Conservation (phyloP, 2,797 vertebrate genomes). For the Sparidentex hasta region DNA sequence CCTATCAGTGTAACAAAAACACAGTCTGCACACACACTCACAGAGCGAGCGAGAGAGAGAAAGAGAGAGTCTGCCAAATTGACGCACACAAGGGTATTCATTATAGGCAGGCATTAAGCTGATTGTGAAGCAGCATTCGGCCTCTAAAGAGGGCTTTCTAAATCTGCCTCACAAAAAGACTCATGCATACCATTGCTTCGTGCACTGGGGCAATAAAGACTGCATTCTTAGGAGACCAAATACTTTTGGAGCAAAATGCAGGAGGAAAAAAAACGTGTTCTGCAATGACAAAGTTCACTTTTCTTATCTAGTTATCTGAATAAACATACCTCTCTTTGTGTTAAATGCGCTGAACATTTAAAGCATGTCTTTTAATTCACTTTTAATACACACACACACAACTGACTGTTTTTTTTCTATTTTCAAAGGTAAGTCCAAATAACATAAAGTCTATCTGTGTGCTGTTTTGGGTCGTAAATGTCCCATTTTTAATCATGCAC, state of each 20-base stretch:
- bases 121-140: slow-evolving; percentile 84
- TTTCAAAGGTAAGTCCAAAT: background rate
- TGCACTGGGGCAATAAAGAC: slow-evolving; percentile 81
- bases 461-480: slow-evolving; percentile 35
- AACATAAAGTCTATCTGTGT: background rate
- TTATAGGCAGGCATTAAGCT: slow-evolving; percentile 85
- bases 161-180: slow-evolving; percentile 87
- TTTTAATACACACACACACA: too few species aligned
- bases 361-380: background rate
- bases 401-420: background rate
- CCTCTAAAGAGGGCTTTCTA: slow-evolving; percentile 86
- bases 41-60: slow-evolving; percentile 29
- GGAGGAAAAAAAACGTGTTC: slow-evolving; percentile 17
- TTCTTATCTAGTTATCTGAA: background rate
- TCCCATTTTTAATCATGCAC: slow-evolving; percentile 33
- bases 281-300: slow-evolving; percentile 8
- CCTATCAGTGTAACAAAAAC: slow-evolving; percentile 65
- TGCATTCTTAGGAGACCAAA: slow-evolving; percentile 79
- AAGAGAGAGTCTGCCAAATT: slow-evolving; percentile 69
- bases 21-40: slow-evolving; percentile 4
- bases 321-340: background rate
- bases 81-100: slow-evolving; percentile 85
- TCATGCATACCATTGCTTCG: slow-evolving; percentile 83
- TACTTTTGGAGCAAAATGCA: slow-evolving; percentile 69
- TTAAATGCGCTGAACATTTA: background rate